phyloP scores from a whole-genome alignment of 1,140 invertebrate species.

The Scaptomyza montana region DNA sequence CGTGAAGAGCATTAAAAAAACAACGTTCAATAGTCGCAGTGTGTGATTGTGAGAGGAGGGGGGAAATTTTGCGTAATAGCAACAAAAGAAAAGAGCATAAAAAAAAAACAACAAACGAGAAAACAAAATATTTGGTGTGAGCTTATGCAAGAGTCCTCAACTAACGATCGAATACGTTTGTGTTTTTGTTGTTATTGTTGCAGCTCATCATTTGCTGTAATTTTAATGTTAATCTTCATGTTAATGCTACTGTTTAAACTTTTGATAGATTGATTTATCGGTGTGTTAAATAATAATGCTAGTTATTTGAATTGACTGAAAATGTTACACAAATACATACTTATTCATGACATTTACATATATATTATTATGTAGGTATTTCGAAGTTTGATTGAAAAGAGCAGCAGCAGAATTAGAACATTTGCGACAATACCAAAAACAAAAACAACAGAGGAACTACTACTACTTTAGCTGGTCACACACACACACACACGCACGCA shows the following conservation, averaged over 20 bases:
- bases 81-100: background rate
- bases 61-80: slow-evolving; percentile 2
- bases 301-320: slow-evolving; percentile 16
- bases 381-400: background rate
- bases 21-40: slow-evolving; percentile 2
- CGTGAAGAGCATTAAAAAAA: slow-evolving; percentile 26
- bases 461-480: slow-evolving; percentile 1
- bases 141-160: background rate
- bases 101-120: background rate
- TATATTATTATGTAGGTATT: too few relatives aligned
- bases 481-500: slow-evolving; percentile 11
- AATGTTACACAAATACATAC: too few relatives aligned
- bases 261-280: slow-evolving; percentile 5
- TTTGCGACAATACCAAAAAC: background rate
- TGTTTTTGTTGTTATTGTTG: slow-evolving; percentile 3
- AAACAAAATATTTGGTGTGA: too few relatives aligned
- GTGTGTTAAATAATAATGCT: slow-evolving; percentile 3
- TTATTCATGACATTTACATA: too few relatives aligned
- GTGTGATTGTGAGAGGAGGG: too few relatives aligned
- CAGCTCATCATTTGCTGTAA: background rate
- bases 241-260: slow-evolving; percentile 2
- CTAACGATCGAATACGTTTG: background rate
- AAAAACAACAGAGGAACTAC: background rate
- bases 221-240: background rate
- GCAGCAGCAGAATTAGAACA: slow-evolving; percentile 6